Evolutionary conservation across 1,140 invertebrate genomes (phyloP).

Genomic region (Rhagoletis pomonella): DNA sequence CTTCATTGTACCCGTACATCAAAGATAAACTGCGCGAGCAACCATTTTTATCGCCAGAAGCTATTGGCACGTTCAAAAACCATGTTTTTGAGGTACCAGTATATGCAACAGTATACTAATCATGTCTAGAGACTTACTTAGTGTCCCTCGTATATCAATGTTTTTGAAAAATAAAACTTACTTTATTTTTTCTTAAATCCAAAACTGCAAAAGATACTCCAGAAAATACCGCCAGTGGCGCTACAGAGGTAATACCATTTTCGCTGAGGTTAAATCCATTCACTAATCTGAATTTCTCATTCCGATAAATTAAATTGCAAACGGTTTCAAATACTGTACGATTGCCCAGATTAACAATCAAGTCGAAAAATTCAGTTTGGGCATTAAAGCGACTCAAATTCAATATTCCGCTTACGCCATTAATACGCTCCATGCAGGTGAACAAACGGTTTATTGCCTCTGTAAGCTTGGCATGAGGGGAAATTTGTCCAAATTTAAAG

Average conservation of each 20-base stretch:
- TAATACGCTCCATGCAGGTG: slow-evolving; percentile 48
- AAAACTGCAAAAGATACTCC: slow-evolving; percentile 49
- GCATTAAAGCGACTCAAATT: slow-evolving; percentile 49
- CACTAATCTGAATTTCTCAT: slow-evolving; percentile 54
- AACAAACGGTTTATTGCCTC: slow-evolving; percentile 51
- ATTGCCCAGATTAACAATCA: slow-evolving; percentile 55
- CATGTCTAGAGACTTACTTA: too few species aligned
- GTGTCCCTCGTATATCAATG: too few species aligned
- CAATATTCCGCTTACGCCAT: slow-evolving; percentile 52
- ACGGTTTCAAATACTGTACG: slow-evolving; percentile 53
- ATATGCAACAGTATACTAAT: too few species aligned
- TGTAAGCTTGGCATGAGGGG: slow-evolving; percentile 35
- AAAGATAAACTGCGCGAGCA: too few species aligned
- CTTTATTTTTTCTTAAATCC: slow-evolving; percentile 57
- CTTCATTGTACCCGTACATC: too few species aligned
- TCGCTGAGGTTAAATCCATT: slow-evolving; percentile 55
- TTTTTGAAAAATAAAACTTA: slow-evolving; percentile 1
- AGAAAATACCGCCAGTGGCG: slow-evolving; percentile 51
- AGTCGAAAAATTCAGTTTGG: slow-evolving; percentile 40
- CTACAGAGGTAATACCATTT: slow-evolving; percentile 53
- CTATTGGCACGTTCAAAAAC: too few species aligned
- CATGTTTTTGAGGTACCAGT: too few species aligned
- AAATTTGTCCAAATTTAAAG: slow-evolving; percentile 56
- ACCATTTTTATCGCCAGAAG: too few species aligned
- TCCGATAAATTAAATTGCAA: slow-evolving; percentile 57